Evolutionary conservation across 2,113 vertebrate species (phyloP).

Genomic region (Periophthalmus modestus): DNA sequence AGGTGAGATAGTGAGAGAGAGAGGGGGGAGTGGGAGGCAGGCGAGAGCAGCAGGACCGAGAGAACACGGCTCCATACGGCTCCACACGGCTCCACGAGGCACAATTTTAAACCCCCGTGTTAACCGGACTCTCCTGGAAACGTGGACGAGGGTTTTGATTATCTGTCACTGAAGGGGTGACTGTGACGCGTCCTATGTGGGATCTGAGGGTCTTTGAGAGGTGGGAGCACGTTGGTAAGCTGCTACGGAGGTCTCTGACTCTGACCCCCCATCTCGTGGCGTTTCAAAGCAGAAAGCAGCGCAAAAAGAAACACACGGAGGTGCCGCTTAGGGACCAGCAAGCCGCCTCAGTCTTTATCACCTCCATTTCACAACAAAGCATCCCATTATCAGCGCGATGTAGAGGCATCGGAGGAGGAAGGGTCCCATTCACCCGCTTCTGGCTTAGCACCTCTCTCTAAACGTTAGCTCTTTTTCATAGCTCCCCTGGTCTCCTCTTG

Average conservation of each 20-base stretch:
- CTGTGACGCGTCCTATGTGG: slow-evolving; percentile 52
- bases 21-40: slow-evolving; percentile 45
- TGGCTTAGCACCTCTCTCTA: slow-evolving; percentile 70
- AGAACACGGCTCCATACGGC: slow-evolving; percentile 64
- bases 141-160: slow-evolving; percentile 54
- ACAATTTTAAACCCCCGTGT: slow-evolving; percentile 76
- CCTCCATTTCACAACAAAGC: slow-evolving; percentile 81
- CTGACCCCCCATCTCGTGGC: slow-evolving; percentile 58
- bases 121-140: slow-evolving; percentile 66
- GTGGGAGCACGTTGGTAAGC: slow-evolving; percentile 65
- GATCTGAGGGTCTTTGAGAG: slow-evolving; percentile 69
- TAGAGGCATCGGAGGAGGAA: slow-evolving; percentile 78
- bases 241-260: slow-evolving; percentile 76
- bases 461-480: slow-evolving; percentile 69
- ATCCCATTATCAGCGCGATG: slow-evolving; percentile 77
- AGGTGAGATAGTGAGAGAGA: slow-evolving; percentile 42
- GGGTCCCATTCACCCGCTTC: slow-evolving; percentile 77
- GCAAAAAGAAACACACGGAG: slow-evolving; percentile 61
- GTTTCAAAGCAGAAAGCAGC: slow-evolving; percentile 57
- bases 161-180: slow-evolving; percentile 61
- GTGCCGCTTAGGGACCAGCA: slow-evolving; percentile 67
- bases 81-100: no score
- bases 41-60: slow-evolving; percentile 56
- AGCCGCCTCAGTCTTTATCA: slow-evolving; percentile 73
- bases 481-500: slow-evolving; percentile 52